Evolutionary conservation across 2,888 invertebrate genomes (phyloP).

Genomic region (Ectropis crepuscularia): DNA sequence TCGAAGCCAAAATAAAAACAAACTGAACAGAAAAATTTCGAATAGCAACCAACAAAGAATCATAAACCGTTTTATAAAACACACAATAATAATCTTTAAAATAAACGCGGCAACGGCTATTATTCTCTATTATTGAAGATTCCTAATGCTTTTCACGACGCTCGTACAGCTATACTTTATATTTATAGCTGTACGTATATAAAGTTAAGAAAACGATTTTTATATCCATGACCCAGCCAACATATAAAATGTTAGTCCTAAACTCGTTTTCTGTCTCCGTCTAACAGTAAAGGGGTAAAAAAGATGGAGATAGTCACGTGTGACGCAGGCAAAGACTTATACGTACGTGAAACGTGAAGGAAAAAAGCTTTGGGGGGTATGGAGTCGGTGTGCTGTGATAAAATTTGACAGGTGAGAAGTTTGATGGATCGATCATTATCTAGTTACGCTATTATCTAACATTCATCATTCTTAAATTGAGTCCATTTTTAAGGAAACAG

Average conservation of each 20-base stretch:
- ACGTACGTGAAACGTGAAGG: constrained; percentile 67
- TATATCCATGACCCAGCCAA: constrained; percentile 85
- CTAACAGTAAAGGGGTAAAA: constrained; percentile 56
- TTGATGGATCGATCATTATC: background rate
- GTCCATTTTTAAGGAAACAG: too few relatives aligned
- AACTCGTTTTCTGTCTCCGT: constrained; percentile 65
- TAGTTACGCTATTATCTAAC: too few relatives aligned
- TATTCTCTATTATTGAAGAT: constrained; percentile 76
- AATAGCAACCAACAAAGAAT: constrained; percentile 23
- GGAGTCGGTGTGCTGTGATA: constrained; percentile 52
- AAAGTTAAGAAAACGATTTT: constrained; percentile 78
- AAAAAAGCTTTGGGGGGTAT: constrained; percentile 51
- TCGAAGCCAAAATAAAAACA: background rate
- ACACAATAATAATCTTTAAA: constrained; percentile 58
- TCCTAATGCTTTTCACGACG: constrained; percentile 65
- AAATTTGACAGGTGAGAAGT: constrained; percentile 25
- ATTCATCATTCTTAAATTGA: too few relatives aligned
- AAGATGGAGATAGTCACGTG: constrained; percentile 67
- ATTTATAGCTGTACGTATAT: constrained; percentile 54
- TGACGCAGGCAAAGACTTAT: constrained; percentile 69
- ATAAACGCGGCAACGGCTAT: constrained; percentile 63
- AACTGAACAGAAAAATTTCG: constrained; percentile 14
- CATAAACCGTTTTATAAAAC: constrained; percentile 38
- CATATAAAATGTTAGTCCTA: constrained; percentile 84
- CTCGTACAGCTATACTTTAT: constrained; percentile 56